Conservation (phyloP, 1,140 invertebrate genomes). For the Vanessa tameamea region DNA sequence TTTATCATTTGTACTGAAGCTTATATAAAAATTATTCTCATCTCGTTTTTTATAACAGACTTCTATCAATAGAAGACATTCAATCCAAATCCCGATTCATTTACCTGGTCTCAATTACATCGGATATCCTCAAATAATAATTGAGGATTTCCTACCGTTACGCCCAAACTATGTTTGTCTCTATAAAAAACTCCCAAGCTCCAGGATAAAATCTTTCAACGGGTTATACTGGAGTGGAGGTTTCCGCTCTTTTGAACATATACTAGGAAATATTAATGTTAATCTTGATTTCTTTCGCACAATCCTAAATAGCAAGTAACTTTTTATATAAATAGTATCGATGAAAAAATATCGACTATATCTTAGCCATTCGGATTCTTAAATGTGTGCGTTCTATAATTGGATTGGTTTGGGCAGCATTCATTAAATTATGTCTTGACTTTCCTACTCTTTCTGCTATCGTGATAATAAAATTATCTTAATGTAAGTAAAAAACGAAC, state of each 20-base stretch:
- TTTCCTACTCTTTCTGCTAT: too few species aligned
- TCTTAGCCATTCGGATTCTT: too few species aligned
- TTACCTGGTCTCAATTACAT: conserved; percentile 66
- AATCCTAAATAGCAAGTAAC: not conserved
- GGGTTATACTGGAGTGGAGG: conserved; percentile 63
- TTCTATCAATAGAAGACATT: conserved; percentile 3
- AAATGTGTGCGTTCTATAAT: too few species aligned
- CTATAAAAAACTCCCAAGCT: conserved; percentile 60
- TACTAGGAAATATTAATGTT: conserved; percentile 13
- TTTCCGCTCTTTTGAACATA: conserved; percentile 59
- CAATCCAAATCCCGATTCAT: conserved; percentile 30
- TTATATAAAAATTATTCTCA: not conserved
- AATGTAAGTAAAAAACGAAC: too few species aligned
- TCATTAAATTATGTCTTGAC: too few species aligned
- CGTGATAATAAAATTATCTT: too few species aligned
- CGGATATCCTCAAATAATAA: conserved; percentile 74
- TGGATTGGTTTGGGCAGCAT: too few species aligned
- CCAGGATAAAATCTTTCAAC: conserved; percentile 55
- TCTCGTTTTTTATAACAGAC: not conserved
- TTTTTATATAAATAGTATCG: not conserved
- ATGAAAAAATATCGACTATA: too few species aligned
- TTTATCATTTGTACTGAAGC: not conserved
- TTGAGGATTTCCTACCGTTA: conserved; percentile 73
- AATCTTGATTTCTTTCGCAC: not conserved
- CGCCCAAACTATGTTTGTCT: conserved; percentile 41